These are phyloP conservation scores for Euclidia mi DNA, from an alignment of 2,888 invertebrate species.

Conservation along the genomic window DNA sequence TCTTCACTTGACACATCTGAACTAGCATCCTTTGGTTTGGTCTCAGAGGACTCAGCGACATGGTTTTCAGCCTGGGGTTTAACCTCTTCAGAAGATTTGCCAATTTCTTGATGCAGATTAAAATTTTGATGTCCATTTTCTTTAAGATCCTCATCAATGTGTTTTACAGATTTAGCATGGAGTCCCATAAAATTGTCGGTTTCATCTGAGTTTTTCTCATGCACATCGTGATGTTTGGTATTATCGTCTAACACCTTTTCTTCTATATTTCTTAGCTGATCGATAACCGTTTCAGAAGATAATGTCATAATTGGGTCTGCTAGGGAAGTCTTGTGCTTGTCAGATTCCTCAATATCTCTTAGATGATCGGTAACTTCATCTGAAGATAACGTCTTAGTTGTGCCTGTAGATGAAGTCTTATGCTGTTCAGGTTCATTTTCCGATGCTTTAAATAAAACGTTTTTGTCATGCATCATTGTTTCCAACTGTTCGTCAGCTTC, in stretches of 20 bases:
- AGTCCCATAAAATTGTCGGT: slow-evolving; percentile 24
- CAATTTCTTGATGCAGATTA: not conserved
- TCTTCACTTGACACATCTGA: slow-evolving; percentile 10
- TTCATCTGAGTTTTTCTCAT: slow-evolving; percentile 12
- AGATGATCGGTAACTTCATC: slow-evolving; percentile 6
- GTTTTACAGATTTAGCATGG: slow-evolving; percentile 23
- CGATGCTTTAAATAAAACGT: slow-evolving; percentile 24
- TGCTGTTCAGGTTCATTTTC: slow-evolving; percentile 20
- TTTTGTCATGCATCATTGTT: slow-evolving; percentile 27
- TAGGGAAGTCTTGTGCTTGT: not conserved
- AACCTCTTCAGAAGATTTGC: slow-evolving; percentile 16
- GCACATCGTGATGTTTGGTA: slow-evolving; percentile 13
- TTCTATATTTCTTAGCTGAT: slow-evolving; percentile 22
- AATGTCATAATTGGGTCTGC: slow-evolving; percentile 12
- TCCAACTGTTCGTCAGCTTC: slow-evolving; percentile 32
- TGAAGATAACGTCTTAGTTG: slow-evolving; percentile 11
- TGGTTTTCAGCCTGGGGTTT: not conserved
- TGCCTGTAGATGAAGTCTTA: not conserved
- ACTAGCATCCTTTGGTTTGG: slow-evolving; percentile 21
- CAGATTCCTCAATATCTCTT: slow-evolving; percentile 25
- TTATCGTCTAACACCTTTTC: slow-evolving; percentile 12
- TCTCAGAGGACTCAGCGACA: slow-evolving; percentile 2
- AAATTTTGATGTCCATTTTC: not conserved
- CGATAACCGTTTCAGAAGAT: not conserved
- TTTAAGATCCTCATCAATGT: slow-evolving; percentile 2